Conservation (phyloP, 2,888 invertebrate genomes). For the Drosophila paranaensis region DNA sequence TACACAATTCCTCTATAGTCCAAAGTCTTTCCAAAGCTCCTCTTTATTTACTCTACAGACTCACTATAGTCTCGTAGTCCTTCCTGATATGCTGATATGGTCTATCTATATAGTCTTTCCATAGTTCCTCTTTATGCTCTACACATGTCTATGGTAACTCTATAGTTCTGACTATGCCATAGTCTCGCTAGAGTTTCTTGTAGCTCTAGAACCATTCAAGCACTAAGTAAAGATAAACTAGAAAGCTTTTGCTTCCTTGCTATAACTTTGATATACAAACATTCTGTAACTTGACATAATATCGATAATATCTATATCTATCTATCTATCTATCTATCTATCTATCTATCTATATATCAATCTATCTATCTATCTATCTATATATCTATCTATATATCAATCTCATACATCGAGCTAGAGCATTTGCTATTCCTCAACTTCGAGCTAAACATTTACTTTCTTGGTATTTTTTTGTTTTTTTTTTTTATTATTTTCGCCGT, state of each 20-base stretch:
- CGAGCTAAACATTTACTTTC: background rate
- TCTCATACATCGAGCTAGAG: background rate
- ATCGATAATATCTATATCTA: background rate
- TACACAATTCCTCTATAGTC: background rate
- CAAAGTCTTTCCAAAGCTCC: too few relatives aligned
- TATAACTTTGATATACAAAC: background rate
- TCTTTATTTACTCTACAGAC: too few relatives aligned
- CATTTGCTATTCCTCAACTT: background rate
- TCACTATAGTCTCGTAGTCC: too few relatives aligned
- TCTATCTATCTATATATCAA: background rate
- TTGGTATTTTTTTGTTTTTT: slow-evolving; percentile 3
- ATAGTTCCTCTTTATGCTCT: too few relatives aligned
- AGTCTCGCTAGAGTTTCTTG: too few relatives aligned
- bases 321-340: background rate
- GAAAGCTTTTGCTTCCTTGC: background rate
- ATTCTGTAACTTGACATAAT: background rate
- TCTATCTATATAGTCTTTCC: too few relatives aligned
- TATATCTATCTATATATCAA: background rate
- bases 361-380: background rate
- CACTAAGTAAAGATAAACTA: too few relatives aligned
- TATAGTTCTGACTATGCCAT: too few relatives aligned
- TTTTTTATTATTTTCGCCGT: too few relatives aligned
- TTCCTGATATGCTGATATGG: too few relatives aligned
- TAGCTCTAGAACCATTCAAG: too few relatives aligned
- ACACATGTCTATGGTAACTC: too few relatives aligned